These are phyloP conservation scores for Saccostrea echinata DNA, from an alignment of 1,140 invertebrate species.

Conservation along the genomic window DNA sequence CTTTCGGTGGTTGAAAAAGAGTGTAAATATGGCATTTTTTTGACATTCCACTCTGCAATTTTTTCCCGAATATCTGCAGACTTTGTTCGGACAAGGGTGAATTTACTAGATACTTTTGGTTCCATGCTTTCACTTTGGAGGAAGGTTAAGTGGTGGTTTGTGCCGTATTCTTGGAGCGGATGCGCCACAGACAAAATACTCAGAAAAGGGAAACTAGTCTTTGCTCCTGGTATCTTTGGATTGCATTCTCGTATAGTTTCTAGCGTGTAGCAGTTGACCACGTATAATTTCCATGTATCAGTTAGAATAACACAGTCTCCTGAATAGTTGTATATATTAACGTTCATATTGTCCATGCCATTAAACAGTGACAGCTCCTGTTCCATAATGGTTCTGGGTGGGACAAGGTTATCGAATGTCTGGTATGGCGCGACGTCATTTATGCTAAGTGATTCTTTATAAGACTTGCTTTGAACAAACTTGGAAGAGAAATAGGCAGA, in stretches of 20 bases:
- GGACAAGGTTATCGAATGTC: constrained; percentile 67
- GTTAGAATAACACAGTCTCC: constrained; percentile 63
- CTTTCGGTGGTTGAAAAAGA: constrained; percentile 72
- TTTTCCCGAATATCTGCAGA: constrained; percentile 62
- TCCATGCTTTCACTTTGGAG: constrained; percentile 65
- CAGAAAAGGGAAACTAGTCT: constrained; percentile 55
- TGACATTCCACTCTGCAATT: constrained; percentile 67
- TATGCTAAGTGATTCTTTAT: constrained; percentile 63
- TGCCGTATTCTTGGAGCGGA: constrained; percentile 69
- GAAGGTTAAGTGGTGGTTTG: constrained; percentile 66
- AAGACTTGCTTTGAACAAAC: constrained; percentile 68
- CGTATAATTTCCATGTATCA: constrained; percentile 75
- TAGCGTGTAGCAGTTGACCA: constrained; percentile 63
- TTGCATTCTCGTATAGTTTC: constrained; percentile 58
- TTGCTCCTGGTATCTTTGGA: constrained; percentile 24
- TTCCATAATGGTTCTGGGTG: constrained; percentile 66
- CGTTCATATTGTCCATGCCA: constrained; percentile 75
- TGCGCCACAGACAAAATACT: constrained; percentile 72
- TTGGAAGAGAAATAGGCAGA: constrained; percentile 67
- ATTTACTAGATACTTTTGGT: constrained; percentile 58
- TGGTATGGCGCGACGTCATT: constrained; percentile 71
- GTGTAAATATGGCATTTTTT: constrained; percentile 74
- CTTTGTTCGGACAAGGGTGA: constrained; percentile 67
- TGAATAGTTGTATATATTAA: constrained; percentile 69
- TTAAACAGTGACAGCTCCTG: constrained; percentile 62